Conservation (phyloP, 2,888 invertebrate species). For the Poecilus cupreus region DNA sequence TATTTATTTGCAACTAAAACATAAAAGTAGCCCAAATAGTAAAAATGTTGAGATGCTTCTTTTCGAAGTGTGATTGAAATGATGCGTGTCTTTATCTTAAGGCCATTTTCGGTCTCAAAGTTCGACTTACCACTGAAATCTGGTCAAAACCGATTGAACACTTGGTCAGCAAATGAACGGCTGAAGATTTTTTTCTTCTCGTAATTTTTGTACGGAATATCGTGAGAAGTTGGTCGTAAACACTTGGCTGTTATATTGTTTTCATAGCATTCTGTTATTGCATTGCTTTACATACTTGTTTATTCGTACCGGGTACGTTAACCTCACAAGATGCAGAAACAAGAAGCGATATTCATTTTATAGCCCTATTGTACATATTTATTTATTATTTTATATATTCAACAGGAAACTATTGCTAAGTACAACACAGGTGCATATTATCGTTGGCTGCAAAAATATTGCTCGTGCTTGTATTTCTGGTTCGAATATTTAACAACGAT, state of each 20-base stretch:
- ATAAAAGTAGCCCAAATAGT: too few species aligned
- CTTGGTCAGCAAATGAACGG: not conserved
- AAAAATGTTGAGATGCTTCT: not conserved
- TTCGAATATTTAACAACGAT: too few species aligned
- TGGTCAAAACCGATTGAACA: not conserved
- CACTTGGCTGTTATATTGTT: not conserved
- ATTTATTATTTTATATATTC: too few species aligned
- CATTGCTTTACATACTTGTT: not conserved
- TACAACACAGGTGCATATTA: too few species aligned
- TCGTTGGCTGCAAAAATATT: too few species aligned
- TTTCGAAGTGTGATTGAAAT: not conserved
- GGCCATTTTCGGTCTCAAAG: constrained; percentile 11
- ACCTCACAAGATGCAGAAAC: too few species aligned
- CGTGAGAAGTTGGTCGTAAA: not conserved
- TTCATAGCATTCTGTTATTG: too few species aligned
- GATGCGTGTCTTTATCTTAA: not conserved
- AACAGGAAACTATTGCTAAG: too few species aligned
- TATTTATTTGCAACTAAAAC: too few species aligned
- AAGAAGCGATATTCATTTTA: too few species aligned
- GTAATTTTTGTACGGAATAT: not conserved
- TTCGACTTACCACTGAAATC: not conserved
- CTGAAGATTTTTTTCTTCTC: not conserved
- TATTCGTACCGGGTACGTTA: not conserved
- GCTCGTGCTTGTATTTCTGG: too few species aligned
- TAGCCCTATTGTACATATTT: too few species aligned